Evolutionary conservation across 2,113 vertebrate species (phyloP).

Genomic region (Toxotes chatareus): DNA sequence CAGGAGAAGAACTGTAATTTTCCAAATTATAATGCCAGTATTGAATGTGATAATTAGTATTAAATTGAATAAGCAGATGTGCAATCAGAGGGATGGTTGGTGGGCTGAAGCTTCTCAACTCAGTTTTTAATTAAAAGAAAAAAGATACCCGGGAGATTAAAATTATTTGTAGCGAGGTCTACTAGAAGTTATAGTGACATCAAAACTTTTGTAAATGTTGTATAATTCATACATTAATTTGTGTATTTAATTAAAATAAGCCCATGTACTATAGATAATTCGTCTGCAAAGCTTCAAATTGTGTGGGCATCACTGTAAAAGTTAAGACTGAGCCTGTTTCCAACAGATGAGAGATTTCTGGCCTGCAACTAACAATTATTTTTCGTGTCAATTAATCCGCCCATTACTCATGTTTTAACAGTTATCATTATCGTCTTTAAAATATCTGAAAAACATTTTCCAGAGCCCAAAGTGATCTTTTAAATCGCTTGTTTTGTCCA

Average conservation of each 20-base stretch:
- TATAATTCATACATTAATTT: not conserved
- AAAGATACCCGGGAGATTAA: not conserved
- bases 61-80: conserved; percentile 1
- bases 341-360: not conserved
- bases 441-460: too few species aligned
- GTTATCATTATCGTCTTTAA: not conserved
- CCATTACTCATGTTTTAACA: not conserved
- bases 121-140: not conserved
- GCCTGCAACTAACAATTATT: not conserved
- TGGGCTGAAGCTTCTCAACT: not conserved
- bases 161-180: not conserved
- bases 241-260: not conserved
- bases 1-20: not conserved
- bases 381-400: too few species aligned
- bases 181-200: not conserved
- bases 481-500: not conserved
- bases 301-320: not conserved
- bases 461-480: too few species aligned
- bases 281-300: not conserved
- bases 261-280: not conserved
- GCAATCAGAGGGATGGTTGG: not conserved
- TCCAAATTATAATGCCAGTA: not conserved
- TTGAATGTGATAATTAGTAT: conserved; percentile 4
- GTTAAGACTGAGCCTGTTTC: too few species aligned
- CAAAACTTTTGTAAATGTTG: not conserved